Evolutionary conservation across 2,113 vertebrate genomes (phyloP), one percentile per base, ranked within the genome.

Genomic region (Mesocricetus auratus): DNA sequence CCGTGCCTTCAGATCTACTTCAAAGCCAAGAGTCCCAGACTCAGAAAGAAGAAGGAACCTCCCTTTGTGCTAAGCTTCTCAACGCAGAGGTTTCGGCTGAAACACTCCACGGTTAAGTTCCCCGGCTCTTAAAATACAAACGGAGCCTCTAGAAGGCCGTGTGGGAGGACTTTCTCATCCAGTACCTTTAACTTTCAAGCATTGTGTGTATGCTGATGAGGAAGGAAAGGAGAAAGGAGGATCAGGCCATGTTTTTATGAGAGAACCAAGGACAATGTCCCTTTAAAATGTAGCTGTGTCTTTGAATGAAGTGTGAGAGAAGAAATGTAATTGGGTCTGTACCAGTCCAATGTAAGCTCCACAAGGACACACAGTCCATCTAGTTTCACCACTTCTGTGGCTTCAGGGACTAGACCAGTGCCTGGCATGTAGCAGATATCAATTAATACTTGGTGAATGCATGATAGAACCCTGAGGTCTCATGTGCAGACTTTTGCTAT

Each of bases 11-110:
- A 94, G 60, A 56, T 95, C 53, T 0, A 9, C 88, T 91, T 29
- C 82, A 82, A 96, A 97, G 78, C 2, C 16, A 12, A n/a, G n/a
- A n/a, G n/a, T n/a, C n/a, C n/a, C 31, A 10, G 36, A 77, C 3
- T 29, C 42, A 86, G 60, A 36, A 87, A 86, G 73, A 66, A 29
- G 58, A 74, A 16, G 16, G 6, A 96, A 36, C 45, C 93, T 93
- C 29, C 45, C 93, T 93, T 39, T 90, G 42, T 96, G 50, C 68
- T n/a, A 94, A 96, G 89, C 47, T 74, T 86, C 24, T 47, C 92
- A 69, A 83, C 75, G 36, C 17, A 94, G 21, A 58, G 3, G 78
- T 71, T 71, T 69, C 12, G 36, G 16, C 33, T 83, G 64, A 97
- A 74, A 82, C 33, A 16, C n/a, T 68, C 74, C 78, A 6, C 50